A percentile compares a stretch with the other conserved stretches of the same genome.
phyloP scores from a whole-genome alignment of 2,797 vertebrate genomes.

The Pseudochirops cupreus region DNA sequence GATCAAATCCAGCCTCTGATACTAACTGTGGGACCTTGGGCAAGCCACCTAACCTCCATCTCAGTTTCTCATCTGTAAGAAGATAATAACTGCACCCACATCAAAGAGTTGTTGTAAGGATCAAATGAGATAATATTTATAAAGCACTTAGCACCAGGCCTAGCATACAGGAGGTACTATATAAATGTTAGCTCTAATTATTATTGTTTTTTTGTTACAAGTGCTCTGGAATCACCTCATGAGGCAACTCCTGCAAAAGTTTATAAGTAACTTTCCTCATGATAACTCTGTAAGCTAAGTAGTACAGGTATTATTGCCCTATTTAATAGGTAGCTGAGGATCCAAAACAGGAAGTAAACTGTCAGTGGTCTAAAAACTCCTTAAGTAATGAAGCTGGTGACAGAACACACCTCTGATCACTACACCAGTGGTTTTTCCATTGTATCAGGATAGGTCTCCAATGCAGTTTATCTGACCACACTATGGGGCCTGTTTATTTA shows the following conservation, averaged over 20 bases:
- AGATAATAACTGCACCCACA: not conserved
- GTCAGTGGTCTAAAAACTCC: too few species aligned
- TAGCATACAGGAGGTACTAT: not conserved
- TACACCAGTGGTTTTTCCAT: not conserved
- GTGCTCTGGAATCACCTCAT: too few species aligned
- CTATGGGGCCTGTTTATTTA: not conserved
- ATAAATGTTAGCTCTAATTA: not conserved
- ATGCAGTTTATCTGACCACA: not conserved
- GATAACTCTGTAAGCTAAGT: too few species aligned
- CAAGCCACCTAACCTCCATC: not conserved
- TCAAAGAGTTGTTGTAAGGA: not conserved
- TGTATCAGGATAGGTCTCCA: not conserved
- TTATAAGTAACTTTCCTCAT: too few species aligned
- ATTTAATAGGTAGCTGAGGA: too few species aligned
- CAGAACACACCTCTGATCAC: not conserved
- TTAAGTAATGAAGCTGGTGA: not conserved
- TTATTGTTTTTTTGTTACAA: not conserved
- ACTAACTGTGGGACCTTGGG: not conserved
- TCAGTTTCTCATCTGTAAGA: not conserved
- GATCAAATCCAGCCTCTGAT: constrained; percentile 9
- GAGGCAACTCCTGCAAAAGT: too few species aligned
- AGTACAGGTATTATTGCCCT: too few species aligned
- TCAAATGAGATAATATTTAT: not conserved
- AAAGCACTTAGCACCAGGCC: not conserved
- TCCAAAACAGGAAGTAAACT: too few species aligned